Conservation (phyloP, 2,888 invertebrate genomes). For the Hartigia nigra region DNA sequence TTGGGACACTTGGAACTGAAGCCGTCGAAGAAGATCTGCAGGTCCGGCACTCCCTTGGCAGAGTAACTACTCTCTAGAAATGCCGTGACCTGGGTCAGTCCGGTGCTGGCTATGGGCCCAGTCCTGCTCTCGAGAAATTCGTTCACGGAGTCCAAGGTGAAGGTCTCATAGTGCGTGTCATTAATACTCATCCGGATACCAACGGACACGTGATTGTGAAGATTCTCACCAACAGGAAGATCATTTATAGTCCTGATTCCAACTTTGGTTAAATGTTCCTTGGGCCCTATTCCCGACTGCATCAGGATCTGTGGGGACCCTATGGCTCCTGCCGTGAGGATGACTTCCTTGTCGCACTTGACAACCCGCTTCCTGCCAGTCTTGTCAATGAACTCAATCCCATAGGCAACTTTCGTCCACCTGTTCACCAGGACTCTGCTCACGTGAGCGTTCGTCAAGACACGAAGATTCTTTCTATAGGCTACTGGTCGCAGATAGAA, state of each 20-base stretch:
- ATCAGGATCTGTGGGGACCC: conserved; percentile 69
- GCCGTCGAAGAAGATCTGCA: conserved; percentile 66
- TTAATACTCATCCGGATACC: conserved; percentile 53
- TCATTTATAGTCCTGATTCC: conserved; percentile 51
- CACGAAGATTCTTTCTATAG: conserved; percentile 65
- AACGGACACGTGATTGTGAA: conserved; percentile 63
- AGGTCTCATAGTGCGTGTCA: conserved; percentile 48
- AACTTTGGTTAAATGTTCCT: conserved; percentile 59
- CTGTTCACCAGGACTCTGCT: conserved; percentile 59
- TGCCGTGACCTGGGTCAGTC: conserved; percentile 63
- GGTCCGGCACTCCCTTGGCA: conserved; percentile 58
- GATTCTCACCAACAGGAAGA: conserved; percentile 58
- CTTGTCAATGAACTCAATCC: conserved; percentile 66
- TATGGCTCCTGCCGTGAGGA: conserved; percentile 68
- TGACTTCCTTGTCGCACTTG: conserved; percentile 67
- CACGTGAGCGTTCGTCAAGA: conserved; percentile 67
- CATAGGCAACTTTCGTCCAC: conserved; percentile 70
- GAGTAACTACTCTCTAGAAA: conserved; percentile 61
- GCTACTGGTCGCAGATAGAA: conserved; percentile 67
- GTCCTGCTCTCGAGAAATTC: conserved; percentile 57
- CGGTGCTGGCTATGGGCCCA: conserved; percentile 64
- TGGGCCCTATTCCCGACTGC: conserved; percentile 70
- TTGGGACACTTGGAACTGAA: conserved; percentile 58
- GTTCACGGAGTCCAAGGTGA: conserved; percentile 55
- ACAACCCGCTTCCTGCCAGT: conserved; percentile 60